phyloP scores from a whole-genome alignment of 2,888 invertebrate species.

The Andrena flavipes region DNA sequence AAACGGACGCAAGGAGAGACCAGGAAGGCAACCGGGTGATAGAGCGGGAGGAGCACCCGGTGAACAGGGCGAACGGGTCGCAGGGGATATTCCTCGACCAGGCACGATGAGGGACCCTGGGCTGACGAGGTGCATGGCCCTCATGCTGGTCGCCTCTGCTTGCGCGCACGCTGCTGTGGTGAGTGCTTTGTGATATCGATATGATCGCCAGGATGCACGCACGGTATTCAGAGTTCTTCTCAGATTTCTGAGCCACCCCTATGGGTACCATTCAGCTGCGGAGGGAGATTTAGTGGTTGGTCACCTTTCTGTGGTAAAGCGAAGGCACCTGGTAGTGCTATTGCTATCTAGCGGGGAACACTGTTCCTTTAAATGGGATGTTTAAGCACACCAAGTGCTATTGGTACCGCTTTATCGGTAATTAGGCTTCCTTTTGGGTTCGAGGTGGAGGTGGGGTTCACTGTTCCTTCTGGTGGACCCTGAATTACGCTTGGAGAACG shows the following conservation, averaged over 20 bases:
- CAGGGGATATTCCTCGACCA: slow-evolving; percentile 48
- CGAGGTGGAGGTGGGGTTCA: no score
- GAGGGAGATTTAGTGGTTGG: no score
- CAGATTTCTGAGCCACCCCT: neutral
- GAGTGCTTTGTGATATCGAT: slow-evolving; percentile 50
- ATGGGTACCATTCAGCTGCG: no score
- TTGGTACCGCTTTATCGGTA: no score
- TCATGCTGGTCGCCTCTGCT: slow-evolving; percentile 63
- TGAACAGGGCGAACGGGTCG: slow-evolving; percentile 58
- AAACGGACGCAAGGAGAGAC: neutral
- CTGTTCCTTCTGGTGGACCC: no score
- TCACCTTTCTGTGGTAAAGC: no score
- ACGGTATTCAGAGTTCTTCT: neutral
- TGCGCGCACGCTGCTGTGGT: slow-evolving; percentile 70
- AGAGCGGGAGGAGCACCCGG: slow-evolving; percentile 7
- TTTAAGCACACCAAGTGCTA: no score
- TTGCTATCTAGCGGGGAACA: no score
- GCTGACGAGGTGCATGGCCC: slow-evolving; percentile 69
- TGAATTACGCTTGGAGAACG: no score
- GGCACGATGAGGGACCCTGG: slow-evolving; percentile 63
- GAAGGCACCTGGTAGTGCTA: no score
- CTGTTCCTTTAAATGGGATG: no score
- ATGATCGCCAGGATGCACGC: neutral
- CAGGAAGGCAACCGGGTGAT: neutral
- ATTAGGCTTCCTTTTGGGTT: no score